Evolutionary conservation across 2,888 invertebrate species (phyloP), one percentile per base, ranked within the genome.

Genomic region (Mesochorus sp.): DNA sequence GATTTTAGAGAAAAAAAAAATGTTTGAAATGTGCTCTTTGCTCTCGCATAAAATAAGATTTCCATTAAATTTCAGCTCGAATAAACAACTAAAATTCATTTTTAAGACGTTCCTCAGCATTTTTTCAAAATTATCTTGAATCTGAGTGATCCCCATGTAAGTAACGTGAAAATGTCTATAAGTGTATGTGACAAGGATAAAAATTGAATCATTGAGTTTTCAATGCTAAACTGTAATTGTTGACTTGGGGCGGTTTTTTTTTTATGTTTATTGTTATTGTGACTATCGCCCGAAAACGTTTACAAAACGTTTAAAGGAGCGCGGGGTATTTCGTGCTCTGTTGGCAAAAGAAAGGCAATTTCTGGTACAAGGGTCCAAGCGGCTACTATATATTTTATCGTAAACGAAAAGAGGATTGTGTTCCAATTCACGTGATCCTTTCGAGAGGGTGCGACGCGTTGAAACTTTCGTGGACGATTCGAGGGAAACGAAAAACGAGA

Each of bases 391-490:
- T 61, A 1, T 59, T 47, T 57, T 26, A 37, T 44, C 49, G 10
- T 14, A 26, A 57, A 10, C 34, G 24, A 14, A 42, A 74, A 24
- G 31, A 26, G 57, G 44, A 62, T 81, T 71, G n/a, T n/a, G 70
- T 70, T 75, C 74, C 76, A 68, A 82, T 83, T 81, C 42, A 51
- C 37, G 28, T 77, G 76, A 84, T 83, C 80, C 80, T 76, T 74
- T 73, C 21, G 72, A 53, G 59, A 57, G 42, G 34, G 34, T 28
- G 59, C 3, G 31, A 47, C 31, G 39, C 31, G n/a, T 37, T 24
- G 34, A 59, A 57, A 37, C 39, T 2, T 59, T 24, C 49, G 42
- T 34, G 47, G 37, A 49, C 14, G 12, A 49, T 59, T 24, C 49
- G 42, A 42, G 47, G 37, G 57, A 14, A 10, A 49, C 37, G 26